Evolutionary conservation across 2,888 invertebrate species (phyloP).

Genomic region (Lepetodrilus schrolli): DNA sequence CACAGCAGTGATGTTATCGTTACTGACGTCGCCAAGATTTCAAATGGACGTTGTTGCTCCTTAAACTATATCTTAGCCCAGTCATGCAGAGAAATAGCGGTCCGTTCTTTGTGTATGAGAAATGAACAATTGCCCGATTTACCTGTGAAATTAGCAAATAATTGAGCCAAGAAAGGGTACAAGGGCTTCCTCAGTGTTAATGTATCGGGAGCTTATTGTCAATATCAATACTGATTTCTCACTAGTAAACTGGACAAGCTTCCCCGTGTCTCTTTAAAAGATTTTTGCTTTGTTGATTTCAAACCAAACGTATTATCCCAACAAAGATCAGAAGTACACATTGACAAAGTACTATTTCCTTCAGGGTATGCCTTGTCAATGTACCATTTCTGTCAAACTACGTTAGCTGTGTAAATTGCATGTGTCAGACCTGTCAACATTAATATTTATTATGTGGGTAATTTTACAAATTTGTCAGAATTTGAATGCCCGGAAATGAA

Average conservation of each 20-base stretch:
- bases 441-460: too few relatives aligned
- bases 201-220: neutral
- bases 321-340: too few relatives aligned
- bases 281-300: too few relatives aligned
- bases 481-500: too few relatives aligned
- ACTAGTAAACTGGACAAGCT: neutral
- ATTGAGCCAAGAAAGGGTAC: neutral
- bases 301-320: too few relatives aligned
- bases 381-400: too few relatives aligned
- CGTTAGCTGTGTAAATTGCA: too few relatives aligned
- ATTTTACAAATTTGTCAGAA: too few relatives aligned
- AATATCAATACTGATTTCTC: neutral
- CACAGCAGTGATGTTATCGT: neutral
- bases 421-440: too few relatives aligned
- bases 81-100: neutral
- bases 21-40: neutral
- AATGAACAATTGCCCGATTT: neutral
- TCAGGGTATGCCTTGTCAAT: too few relatives aligned
- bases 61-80: neutral
- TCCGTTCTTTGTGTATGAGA: neutral
- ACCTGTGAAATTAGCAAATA: neutral
- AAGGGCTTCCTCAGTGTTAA: neutral
- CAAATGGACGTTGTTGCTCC: neutral
- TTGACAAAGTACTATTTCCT: too few relatives aligned
- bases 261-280: too few relatives aligned